These are phyloP conservation scores for Clinocottus analis DNA, from an alignment of 2,113 vertebrate genomes.

Conservation along the genomic window DNA sequence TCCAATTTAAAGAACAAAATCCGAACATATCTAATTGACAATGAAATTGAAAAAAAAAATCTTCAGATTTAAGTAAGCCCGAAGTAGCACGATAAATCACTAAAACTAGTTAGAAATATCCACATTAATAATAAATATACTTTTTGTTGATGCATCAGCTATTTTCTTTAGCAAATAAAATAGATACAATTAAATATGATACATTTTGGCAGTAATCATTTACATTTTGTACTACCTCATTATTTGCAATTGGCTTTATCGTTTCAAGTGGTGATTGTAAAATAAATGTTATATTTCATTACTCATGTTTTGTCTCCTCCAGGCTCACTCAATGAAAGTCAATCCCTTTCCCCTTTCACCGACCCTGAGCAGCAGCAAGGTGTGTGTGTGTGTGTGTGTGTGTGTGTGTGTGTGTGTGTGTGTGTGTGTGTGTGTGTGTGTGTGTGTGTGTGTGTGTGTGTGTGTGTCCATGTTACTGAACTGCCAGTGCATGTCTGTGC, in stretches of 20 bases:
- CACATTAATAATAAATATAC: background rate
- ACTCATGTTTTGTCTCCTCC: slow-evolving; percentile 35
- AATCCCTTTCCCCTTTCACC: slow-evolving; percentile 87
- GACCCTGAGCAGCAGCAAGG: slow-evolving; percentile 86
- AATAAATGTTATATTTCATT: background rate
- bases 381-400: slow-evolving; percentile 50
- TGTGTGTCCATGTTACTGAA: slow-evolving; percentile 2
- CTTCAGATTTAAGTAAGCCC: background rate
- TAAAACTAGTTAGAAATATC: background rate
- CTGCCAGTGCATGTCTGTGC: slow-evolving; percentile 42
- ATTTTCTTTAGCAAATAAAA: background rate
- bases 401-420: slow-evolving; percentile 30
- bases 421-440: slow-evolving; percentile 33
- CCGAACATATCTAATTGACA: background rate
- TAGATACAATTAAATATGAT: background rate
- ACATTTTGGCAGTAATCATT: background rate
- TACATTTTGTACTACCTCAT: background rate
- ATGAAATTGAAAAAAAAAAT: background rate
- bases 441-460: slow-evolving; percentile 9
- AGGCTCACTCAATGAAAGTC: slow-evolving; percentile 89
- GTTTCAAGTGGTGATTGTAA: no score
- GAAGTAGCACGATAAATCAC: background rate
- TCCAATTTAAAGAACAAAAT: background rate
- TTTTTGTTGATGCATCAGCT: background rate
- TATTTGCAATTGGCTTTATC: no score